Base-by-base conservation (phyloP, 1,140 invertebrate species). In the Sycophila sp. region DNA sequence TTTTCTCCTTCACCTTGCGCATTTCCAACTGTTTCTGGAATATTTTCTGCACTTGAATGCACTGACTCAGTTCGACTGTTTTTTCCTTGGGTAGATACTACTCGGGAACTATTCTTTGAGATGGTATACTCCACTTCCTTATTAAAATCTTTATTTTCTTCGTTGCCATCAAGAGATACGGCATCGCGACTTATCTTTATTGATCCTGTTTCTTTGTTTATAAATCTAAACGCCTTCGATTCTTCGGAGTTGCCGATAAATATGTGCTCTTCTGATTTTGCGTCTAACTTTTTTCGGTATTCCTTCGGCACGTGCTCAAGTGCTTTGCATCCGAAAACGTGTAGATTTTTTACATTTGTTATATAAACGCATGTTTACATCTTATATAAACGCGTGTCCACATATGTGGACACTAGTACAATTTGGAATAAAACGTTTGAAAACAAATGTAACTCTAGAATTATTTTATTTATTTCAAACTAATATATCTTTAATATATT, bases 331-430 rank as follows among this genome's bases (percentile, higher is more conserved):
- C 65, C 63, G 55, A 72, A 72, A 42, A 69, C 67, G 34, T 60
- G 45, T 17, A 71, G 24, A 66, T 73, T 63, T 30, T 60, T 62
- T 28, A 78, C 45, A 53, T 68, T 69, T 5, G 78, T n/a, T n/a
- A n/a, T n/a, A n/a, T n/a, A n/a, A n/a, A n/a, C n/a, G n/a, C n/a
- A n/a, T n/a, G n/a, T n/a, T n/a, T n/a, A n/a, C n/a, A n/a, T n/a
- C n/a, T n/a, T n/a, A n/a, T n/a, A n/a, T n/a, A n/a, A n/a, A n/a
- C n/a, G n/a, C n/a, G n/a, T n/a, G n/a, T n/a, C n/a, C n/a, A n/a
- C n/a, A n/a, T n/a, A n/a, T n/a, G n/a, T n/a, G n/a, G n/a, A n/a
- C n/a, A n/a, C n/a, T n/a, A n/a, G n/a, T n/a, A n/a, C n/a, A n/a
- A n/a, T n/a, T n/a, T n/a, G n/a, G n/a, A n/a, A n/a, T n/a, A n/a